These are phyloP conservation scores for Lochmaea crataegi DNA, from an alignment of 2,888 invertebrate species.

Conservation along the genomic window DNA sequence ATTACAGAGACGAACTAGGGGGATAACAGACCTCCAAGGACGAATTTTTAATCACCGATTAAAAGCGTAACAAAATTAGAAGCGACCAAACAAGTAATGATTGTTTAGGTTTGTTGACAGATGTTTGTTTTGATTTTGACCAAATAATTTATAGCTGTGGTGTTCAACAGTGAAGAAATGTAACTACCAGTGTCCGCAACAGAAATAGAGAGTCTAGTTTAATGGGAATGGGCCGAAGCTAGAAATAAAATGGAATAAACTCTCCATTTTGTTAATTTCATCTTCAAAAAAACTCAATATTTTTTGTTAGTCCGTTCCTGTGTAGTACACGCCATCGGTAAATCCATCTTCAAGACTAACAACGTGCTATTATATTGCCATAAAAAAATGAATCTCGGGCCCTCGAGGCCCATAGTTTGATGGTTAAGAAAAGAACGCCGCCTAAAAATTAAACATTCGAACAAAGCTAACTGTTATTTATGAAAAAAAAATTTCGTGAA, in stretches of 20 bases:
- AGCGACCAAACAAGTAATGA: no score
- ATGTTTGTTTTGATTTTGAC: no score
- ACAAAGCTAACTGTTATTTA: conserved; percentile 53
- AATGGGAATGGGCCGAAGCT: no score
- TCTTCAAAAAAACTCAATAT: not conserved
- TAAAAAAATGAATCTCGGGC: conserved; percentile 50
- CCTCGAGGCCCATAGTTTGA: conserved; percentile 46
- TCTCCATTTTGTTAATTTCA: no score
- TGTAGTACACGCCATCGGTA: conserved; percentile 25
- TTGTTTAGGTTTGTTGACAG: no score
- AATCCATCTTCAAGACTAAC: conserved; percentile 40
- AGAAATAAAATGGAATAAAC: no score
- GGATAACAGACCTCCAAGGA: conserved; percentile 6
- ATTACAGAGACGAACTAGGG: conserved; percentile 20
- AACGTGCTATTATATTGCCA: conserved; percentile 48
- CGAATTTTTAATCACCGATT: not conserved
- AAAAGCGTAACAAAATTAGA: no score
- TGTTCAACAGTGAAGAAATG: no score
- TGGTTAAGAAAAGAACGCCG: conserved; percentile 44
- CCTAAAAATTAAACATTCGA: conserved; percentile 51
- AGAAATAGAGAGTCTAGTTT: no score
- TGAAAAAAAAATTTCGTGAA: conserved; percentile 37
- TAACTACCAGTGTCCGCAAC: no score
- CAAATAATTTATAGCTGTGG: no score
- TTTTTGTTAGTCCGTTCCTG: conserved; percentile 20